Percentiles rank a stretch among this genome's conserved stretches.
phyloP scores from a whole-genome alignment of 2,888 invertebrate species.

The Salpingus planirostris region DNA sequence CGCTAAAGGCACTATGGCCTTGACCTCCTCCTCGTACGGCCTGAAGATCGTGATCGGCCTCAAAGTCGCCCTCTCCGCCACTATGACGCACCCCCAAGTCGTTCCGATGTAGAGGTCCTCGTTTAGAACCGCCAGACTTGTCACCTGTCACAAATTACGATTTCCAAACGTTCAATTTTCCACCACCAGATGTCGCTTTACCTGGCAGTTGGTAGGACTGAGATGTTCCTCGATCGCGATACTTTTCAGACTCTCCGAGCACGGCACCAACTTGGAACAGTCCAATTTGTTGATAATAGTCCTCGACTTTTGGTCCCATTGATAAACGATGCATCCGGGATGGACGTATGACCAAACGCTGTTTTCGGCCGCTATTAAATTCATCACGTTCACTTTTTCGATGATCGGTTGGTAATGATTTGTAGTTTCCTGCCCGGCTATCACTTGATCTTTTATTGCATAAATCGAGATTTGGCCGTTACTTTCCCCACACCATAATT shows the following conservation, averaged over 20 bases:
- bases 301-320: conserved; percentile 67
- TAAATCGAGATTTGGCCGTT: conserved; percentile 74
- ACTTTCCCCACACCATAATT: conserved; percentile 85
- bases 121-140: conserved; percentile 57
- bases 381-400: conserved; percentile 58
- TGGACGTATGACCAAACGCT: conserved; percentile 74
- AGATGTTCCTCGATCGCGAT: conserved; percentile 84
- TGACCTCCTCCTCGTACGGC: conserved; percentile 76
- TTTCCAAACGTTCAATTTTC: background rate
- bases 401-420: conserved; percentile 52
- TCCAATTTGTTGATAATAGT: conserved; percentile 71
- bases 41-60: conserved; percentile 87
- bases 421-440: conserved; percentile 63
- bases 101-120: conserved; percentile 83
- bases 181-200: conserved; percentile 30
- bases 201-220: conserved; percentile 67
- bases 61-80: conserved; percentile 72
- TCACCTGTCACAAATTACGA: conserved; percentile 43
- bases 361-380: conserved; percentile 55
- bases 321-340: conserved; percentile 82
- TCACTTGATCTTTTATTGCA: conserved; percentile 59
- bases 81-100: conserved; percentile 88
- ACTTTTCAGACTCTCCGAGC: conserved; percentile 84
- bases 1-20: conserved; percentile 52
- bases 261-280: conserved; percentile 84